phyloP scores from a whole-genome alignment of 2,797 vertebrate species.

The Syngnathus acus region DNA sequence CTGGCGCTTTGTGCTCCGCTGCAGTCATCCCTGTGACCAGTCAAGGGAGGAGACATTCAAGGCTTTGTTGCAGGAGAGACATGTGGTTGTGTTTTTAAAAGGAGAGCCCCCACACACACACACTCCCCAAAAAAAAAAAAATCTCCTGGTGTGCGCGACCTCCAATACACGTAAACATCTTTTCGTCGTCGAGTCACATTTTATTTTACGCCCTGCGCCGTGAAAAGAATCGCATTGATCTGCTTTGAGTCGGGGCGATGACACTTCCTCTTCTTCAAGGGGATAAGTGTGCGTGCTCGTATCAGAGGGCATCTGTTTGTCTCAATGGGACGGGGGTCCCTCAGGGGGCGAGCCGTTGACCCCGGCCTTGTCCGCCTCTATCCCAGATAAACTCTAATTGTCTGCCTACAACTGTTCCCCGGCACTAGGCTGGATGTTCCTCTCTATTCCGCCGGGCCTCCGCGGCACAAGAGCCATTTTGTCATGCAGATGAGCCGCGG shows the following conservation, averaged over 20 bases:
- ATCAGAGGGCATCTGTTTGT: slow-evolving; percentile 66
- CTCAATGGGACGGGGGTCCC: slow-evolving; percentile 69
- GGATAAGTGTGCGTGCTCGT: slow-evolving; percentile 55
- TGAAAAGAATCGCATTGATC: slow-evolving; percentile 2
- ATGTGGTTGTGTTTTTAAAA: slow-evolving; percentile 71
- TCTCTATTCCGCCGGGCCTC: slow-evolving; percentile 74
- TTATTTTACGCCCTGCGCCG: neutral
- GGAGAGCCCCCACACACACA: slow-evolving; percentile 12
- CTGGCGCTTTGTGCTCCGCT: slow-evolving; percentile 81
- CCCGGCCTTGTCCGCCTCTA: slow-evolving; percentile 78
- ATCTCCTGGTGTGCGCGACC: slow-evolving; percentile 38
- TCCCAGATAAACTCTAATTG: slow-evolving; percentile 83
- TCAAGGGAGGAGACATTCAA: slow-evolving; percentile 78
- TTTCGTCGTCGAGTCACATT: slow-evolving; percentile 5
- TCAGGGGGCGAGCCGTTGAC: slow-evolving; percentile 70
- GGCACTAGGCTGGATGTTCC: slow-evolving; percentile 75
- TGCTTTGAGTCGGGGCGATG: slow-evolving; percentile 60
- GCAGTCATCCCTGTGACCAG: slow-evolving; percentile 80
- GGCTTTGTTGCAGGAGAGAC: slow-evolving; percentile 79
- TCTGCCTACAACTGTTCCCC: slow-evolving; percentile 82
- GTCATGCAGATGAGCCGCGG: slow-evolving; percentile 76
- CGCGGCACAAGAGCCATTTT: slow-evolving; percentile 76
- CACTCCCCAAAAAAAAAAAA: slow-evolving; percentile 30
- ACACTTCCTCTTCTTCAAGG: slow-evolving; percentile 62
- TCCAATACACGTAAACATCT: slow-evolving; percentile 39